Evolutionary conservation across 2,888 invertebrate genomes (phyloP).

Genomic region (Hemithea aestivaria): DNA sequence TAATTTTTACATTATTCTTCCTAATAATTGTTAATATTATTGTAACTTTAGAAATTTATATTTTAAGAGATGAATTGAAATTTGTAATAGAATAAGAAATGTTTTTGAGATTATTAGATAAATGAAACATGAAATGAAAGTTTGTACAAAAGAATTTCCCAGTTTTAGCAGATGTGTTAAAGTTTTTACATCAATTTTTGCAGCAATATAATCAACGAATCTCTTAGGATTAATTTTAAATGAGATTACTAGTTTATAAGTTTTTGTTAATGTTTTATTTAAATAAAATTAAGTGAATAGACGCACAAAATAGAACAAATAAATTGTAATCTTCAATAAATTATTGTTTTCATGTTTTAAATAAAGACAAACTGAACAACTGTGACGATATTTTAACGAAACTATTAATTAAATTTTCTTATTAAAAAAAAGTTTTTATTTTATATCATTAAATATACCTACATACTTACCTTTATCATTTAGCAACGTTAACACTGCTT

Average conservation of each 20-base stretch:
- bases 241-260: slow-evolving; percentile 72
- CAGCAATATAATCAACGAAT: slow-evolving; percentile 52
- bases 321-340: slow-evolving; percentile 67
- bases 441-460: background rate
- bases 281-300: slow-evolving; percentile 50
- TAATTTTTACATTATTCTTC: slow-evolving; percentile 25
- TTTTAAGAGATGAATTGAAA: slow-evolving; percentile 14
- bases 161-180: slow-evolving; percentile 64
- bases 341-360: slow-evolving; percentile 66
- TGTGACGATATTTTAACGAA: slow-evolving; percentile 65
- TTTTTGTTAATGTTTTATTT: slow-evolving; percentile 60
- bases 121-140: slow-evolving; percentile 26
- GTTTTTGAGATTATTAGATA: slow-evolving; percentile 64
- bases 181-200: slow-evolving; percentile 38
- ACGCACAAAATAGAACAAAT: slow-evolving; percentile 62
- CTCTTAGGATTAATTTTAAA: slow-evolving; percentile 60
- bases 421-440: slow-evolving; percentile 37
- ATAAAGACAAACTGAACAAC: slow-evolving; percentile 51
- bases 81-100: slow-evolving; percentile 29
- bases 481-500: too few species aligned
- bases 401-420: slow-evolving; percentile 66
- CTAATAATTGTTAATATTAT: slow-evolving; percentile 27
- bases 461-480: too few species aligned
- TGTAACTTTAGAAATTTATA: slow-evolving; percentile 12
- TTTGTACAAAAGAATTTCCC: slow-evolving; percentile 63